These are phyloP conservation scores for Puma concolor DNA, from an alignment of 2,113 vertebrate genomes.

Conservation along the genomic window DNA sequence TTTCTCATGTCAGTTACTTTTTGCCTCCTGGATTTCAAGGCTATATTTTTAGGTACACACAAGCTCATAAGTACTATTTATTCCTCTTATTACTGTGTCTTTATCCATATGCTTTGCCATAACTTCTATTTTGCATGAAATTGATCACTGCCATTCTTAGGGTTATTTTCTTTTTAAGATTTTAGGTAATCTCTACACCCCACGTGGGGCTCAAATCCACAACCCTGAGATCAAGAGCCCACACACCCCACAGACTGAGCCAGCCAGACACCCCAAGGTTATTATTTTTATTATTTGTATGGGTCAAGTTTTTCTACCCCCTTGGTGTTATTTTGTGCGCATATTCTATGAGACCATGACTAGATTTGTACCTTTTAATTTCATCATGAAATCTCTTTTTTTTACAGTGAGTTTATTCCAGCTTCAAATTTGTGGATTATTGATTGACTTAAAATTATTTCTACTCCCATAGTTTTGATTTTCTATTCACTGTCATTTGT, in stretches of 20 bases:
- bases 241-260: not conserved
- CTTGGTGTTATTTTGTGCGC: not conserved
- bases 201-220: not conserved
- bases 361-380: not conserved
- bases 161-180: not conserved
- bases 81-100: not conserved
- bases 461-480: not conserved
- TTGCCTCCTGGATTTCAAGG: not conserved
- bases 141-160: not conserved
- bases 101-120: not conserved
- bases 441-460: not conserved
- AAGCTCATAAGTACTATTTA: not conserved
- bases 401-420: not conserved
- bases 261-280: not conserved
- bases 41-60: not conserved
- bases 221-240: not conserved
- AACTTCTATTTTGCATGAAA: slow-evolving; percentile 6
- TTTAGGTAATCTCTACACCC: not conserved
- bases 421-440: not conserved
- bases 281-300: not conserved
- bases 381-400: not conserved
- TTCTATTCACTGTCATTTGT: not conserved
- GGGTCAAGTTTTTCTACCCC: not conserved
- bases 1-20: not conserved
- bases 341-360: not conserved